Base-by-base conservation (phyloP, 2,113 vertebrate genomes). In the Carlito syrichta region DNA sequence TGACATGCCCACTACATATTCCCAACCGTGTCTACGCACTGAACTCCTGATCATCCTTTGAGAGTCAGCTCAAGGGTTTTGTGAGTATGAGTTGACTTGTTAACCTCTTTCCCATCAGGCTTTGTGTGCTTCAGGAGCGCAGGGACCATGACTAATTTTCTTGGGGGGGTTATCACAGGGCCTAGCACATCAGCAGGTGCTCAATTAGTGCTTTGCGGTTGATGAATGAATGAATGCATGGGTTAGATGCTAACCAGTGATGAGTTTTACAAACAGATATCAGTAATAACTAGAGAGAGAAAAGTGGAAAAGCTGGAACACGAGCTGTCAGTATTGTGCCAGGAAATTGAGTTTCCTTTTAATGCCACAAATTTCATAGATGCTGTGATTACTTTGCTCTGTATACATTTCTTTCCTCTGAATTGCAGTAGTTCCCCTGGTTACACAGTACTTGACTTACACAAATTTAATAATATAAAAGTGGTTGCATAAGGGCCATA, bases 401-500 rank as follows among this genome's bases (percentile, higher is more conserved):
- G 32, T 45, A 40, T 94, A 19, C 78, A 77, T 86, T 91, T 95
- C 63, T 95, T 27, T 93, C 35, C 17, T 86, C 50, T 60, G 92
- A 78, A 95, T 85, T 73, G 83, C 12, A 89, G 20, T 89, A 30
- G 16, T 86, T 83, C 45, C 83, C 54, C 54, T 50, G n/a, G 58
- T 93, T 69, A 40, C 32, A 83, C 20, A 86, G 43, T 86, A 89
- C 58, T 96, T 56, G 45, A 94, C 73, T 89, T 62, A 50, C 12
- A 74, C 62, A 91, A 71, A 92, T 86, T 92, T 89, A 83, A 81
- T 79, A 91, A 85, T 58, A 62, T 79, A n/a, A 86, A 91, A 86
- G 69, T 73, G 23, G 54, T 86, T 96, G 32, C 14, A 56, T 86
- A 94, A 94, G n/a, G 83, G 60, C 23, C 50, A 22, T 60, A 95